Evolutionary conservation across 2,888 invertebrate genomes (phyloP), one percentile per base, ranked within the genome.

Genomic region (Hypselothyrea guttata): DNA sequence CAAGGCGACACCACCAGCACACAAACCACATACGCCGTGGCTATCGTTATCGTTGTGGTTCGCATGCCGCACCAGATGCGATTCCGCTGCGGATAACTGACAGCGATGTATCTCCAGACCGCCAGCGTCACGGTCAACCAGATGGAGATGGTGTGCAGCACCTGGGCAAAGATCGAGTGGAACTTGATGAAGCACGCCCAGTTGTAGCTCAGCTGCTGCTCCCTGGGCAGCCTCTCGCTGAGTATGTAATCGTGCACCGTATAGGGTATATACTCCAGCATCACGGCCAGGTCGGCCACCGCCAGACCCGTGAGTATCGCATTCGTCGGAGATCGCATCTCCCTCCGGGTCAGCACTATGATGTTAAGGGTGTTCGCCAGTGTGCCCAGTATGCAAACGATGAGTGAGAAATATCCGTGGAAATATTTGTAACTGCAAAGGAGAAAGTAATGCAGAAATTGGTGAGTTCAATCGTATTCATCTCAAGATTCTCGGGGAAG

Each of bases 231-330:
- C 41, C 71, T 86, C 48, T 86, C 82, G 37, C 83, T 85, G 81
- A 94, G 92, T 66, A 96, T 92, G 84, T 95, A 95, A 88, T 94
- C 94, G 89, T 96, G 95, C 48, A 95, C 92, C 0, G 95, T 94
- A 88, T 95, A 97, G 0, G 98, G 97, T 66, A 98, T 95, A 89
- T 98, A 98, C 83, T 97, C 97, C 79, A 98, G 91, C 94, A 98
- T 98, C n/a, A 98, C 97, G 9, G 97, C 92, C 27, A 98, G 92
- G 89, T 98, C 98, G 15, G 98, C 96, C 4, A 97, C 94, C 0
- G 98, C 98, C 33, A 97, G 91, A 4, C 95, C 96, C 0, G 97
- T 97, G 40, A 98, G 93, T 69, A 98, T 97, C 48, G 95, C 94
- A 90, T 98, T 98, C 28, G 97, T 98, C 1, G 98, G 95, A 57